Conservation (phyloP, 2,797 vertebrate species). For the Lepus oiostolus region DNA sequence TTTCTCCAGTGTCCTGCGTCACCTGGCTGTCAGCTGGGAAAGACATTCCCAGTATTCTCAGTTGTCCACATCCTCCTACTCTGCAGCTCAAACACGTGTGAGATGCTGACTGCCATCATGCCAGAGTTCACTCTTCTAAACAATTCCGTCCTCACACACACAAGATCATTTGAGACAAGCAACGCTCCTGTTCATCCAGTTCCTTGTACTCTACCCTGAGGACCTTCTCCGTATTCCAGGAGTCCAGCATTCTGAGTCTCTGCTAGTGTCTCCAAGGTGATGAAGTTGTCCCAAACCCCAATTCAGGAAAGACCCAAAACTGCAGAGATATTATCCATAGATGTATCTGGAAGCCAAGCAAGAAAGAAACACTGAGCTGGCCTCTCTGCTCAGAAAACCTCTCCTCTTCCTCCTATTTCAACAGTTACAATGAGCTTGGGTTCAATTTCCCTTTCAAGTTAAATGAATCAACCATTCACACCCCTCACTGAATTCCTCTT, state of each 20-base stretch:
- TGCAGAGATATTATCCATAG: not conserved
- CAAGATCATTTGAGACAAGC: not conserved
- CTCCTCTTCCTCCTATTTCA: not conserved
- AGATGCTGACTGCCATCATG: not conserved
- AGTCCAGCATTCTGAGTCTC: not conserved
- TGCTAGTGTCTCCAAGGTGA: not conserved
- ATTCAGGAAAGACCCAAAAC: not conserved
- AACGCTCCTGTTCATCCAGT: not conserved
- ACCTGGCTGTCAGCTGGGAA: not conserved
- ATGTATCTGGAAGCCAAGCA: not conserved
- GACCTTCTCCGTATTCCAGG: not conserved
- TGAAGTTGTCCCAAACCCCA: not conserved
- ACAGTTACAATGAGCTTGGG: not conserved
- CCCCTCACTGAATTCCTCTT: not conserved
- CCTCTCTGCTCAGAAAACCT: slow-evolving; percentile 1
- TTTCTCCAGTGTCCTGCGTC: not conserved
- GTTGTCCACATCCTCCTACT: not conserved
- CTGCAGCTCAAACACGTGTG: not conserved
- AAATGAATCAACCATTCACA: not conserved
- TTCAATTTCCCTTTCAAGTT: slow-evolving; percentile 28
- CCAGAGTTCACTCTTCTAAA: not conserved
- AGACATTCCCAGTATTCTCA: not conserved
- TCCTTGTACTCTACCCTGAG: not conserved
- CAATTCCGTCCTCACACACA: not conserved
- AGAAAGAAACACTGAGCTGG: not conserved